Evolutionary conservation across 2,888 invertebrate species (phyloP), one percentile per base, ranked within the genome.

Genomic region (Achlya flavicornis): DNA sequence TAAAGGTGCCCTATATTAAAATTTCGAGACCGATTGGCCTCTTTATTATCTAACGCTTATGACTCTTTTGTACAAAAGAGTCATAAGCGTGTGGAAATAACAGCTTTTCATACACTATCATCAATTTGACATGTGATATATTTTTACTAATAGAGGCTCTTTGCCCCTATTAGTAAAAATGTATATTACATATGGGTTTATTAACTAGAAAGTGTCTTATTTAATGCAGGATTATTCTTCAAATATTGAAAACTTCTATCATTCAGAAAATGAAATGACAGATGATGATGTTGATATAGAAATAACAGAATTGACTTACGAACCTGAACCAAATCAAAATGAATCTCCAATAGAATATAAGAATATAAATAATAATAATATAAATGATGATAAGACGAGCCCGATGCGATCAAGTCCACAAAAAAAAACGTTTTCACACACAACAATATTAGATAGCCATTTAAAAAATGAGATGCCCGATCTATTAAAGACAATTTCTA

Each of bases 181-280:
- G 1, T 26, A 26, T 26, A 26, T 26, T 26, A 26, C 26, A 1
- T 26, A 26, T 46, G n/a, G 7, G 4, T 19, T 35, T 38, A 38
- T 7, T 16, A 16, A 14, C 2, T 19, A 16, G 10, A 16, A 8
- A 62, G 59, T n/a, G 57, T 64, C 66, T 68, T 70, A 67, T 38
- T 73, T 64, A 71, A 77, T 83, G 46, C 81, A 94, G 94, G 93
- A 94, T 69, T 94, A 93, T 77, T 91, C 93, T 64, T 85, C 91
- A 72, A 91, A 87, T 66, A 91, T 93, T 76, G 93, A 93, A 77
- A 89, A 90, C 68, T 91, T 87, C 79, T 92, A 92, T 78, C 92
- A 89, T 67, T 92, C 92, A n/a, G 92, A 94, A 85, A 93, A 93
- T 90, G 94, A 94, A 72, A 90, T 93, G 85, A 92, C 92, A 63